A percentile compares a stretch with the other conserved stretches of the same genome.
Evolutionary conservation across 2,113 vertebrate species (phyloP).

Genomic region (Athene cunicularia): DNA sequence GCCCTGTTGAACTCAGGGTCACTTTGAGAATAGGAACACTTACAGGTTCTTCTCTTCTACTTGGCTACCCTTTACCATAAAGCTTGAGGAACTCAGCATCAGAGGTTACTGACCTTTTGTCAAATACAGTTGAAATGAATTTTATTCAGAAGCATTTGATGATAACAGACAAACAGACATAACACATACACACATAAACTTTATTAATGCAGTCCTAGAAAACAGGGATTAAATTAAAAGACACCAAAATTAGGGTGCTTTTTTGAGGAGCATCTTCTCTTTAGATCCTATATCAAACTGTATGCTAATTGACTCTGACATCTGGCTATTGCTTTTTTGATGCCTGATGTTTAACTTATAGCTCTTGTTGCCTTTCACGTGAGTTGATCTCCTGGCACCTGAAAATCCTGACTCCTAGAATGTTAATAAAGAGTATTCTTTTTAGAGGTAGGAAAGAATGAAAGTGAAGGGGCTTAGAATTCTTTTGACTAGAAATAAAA

Average conservation of each 20-base stretch:
- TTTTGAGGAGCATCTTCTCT: not conserved
- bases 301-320: slow-evolving; percentile 5
- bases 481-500: not conserved
- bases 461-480: not conserved
- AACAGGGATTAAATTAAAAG: not conserved
- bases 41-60: not conserved
- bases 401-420: not conserved
- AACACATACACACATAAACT: not conserved
- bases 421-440: not conserved
- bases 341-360: not conserved
- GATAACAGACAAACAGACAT: not conserved
- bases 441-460: not conserved
- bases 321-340: not conserved
- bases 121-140: not conserved
- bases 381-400: not conserved
- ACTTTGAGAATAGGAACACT: not conserved
- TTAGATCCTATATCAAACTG: not conserved
- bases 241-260: not conserved
- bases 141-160: not conserved
- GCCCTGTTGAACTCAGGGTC: not conserved
- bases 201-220: not conserved
- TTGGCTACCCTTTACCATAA: not conserved
- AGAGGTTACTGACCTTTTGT: not conserved
- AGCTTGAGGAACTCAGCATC: not conserved
- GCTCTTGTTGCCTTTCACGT: not conserved